Base-by-base conservation (phyloP, 2,113 vertebrate genomes). In the Chlamydotis undulata region DNA sequence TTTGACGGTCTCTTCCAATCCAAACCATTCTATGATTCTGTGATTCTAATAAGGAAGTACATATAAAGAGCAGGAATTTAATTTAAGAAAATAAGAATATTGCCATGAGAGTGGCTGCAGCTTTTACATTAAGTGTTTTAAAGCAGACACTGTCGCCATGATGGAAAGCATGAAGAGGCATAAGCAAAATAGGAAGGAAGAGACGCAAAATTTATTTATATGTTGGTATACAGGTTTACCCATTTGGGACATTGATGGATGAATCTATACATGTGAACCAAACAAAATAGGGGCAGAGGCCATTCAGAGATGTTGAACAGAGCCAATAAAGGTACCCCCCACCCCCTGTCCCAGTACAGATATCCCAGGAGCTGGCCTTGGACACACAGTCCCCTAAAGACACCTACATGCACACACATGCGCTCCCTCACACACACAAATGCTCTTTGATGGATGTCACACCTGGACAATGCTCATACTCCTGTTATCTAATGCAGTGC, bases 131-230 rank as follows among this genome's bases (percentile, higher is more conserved):
- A 49, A 22, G 4, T 83, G 10, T 76, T 83, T 91, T 64, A 56
- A 70, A 75, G 39, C 17, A 68, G 31, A 41, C 12, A 33, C 14
- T 60, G 24, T 59, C 0, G 0, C 4, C 0, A 0, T 29, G 14
- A 35, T 15, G 26, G 12, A 25, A 63, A 74, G 14, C 13, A 21
- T 31, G n/a, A 29, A 67, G n/a, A 55, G 10, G 24, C 3, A 5
- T 29, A 71, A 85, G 14, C 2, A 1, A 83, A 63, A 4, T 9
- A 49, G 37, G 16, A 50, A 85, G 47, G 60, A 78, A 78, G 56
- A 63, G 24, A n/a, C 31, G 10, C 4, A 64, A 31, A 29, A 50
- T 63, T 79, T 63, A 3, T 15, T 76, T 5, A 1, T 26, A 6
- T 28, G 10, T 33, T 22, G 7, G 7, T 55, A 25, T 35, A 33